Percentiles rank a stretch among this genome's conserved stretches.
These are phyloP conservation scores for Laticauda laticaudata DNA, from an alignment of 2,113 vertebrate genomes.

Conservation along the genomic window DNA sequence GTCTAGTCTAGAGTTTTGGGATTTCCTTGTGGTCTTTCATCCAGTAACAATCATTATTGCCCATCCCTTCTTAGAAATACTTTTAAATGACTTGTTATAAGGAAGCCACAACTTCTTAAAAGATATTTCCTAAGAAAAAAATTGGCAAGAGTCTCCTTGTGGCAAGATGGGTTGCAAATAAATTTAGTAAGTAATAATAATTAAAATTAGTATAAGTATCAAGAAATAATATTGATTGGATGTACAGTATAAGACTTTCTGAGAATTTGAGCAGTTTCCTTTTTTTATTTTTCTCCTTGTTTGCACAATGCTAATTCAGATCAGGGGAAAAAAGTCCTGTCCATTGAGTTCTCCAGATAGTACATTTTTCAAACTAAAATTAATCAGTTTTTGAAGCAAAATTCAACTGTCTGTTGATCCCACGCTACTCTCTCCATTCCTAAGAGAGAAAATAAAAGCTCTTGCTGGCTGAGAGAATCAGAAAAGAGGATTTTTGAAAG, in stretches of 20 bases:
- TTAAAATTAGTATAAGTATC: not conserved
- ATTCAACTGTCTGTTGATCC: not conserved
- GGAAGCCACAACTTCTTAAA: not conserved
- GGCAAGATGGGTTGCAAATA: not conserved
- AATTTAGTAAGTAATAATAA: not conserved
- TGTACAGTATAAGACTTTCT: not conserved
- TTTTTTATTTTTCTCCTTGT: rapidly evolving
- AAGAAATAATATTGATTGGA: not conserved
- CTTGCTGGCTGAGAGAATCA: not conserved
- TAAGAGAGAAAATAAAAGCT: not conserved
- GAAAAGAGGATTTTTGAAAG: not conserved
- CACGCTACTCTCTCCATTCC: not conserved
- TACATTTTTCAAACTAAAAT: not conserved
- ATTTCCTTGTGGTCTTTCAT: not conserved
- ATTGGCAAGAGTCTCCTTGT: not conserved
- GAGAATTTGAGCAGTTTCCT: not conserved
- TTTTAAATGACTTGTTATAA: not conserved
- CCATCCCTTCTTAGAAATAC: not conserved
- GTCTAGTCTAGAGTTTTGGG: not conserved
- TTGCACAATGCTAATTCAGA: not conserved
- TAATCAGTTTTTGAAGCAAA: not conserved
- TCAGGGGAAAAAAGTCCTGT: not conserved
- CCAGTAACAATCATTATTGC: not conserved
- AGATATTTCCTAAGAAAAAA: not conserved
- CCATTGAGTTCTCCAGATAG: not conserved